A percentile compares a stretch with the other conserved stretches of the same genome.
Conservation (phyloP, 2,113 vertebrate species). For the Dipodomys stephensi region DNA sequence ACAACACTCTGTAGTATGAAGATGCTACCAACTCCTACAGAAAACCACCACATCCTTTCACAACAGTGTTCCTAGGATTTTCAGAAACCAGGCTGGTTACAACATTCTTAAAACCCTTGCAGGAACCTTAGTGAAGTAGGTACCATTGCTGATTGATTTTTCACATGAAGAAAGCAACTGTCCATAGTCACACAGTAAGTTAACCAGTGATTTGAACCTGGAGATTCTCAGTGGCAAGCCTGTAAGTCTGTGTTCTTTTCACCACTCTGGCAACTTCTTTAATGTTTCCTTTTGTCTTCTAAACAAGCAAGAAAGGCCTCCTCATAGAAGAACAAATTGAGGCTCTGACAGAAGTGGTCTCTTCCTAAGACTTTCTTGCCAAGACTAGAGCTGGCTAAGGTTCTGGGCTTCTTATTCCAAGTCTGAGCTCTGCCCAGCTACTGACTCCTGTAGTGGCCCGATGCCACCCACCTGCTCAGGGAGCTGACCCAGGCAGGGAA, state of each 20-base stretch:
- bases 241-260: background rate
- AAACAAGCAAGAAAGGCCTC: background rate
- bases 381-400: background rate
- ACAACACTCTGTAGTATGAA: background rate
- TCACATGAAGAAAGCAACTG: background rate
- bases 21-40: background rate
- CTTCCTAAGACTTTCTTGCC: background rate
- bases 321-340: constrained; percentile 12
- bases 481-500: background rate
- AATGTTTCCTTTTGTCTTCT: background rate
- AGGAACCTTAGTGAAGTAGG: background rate
- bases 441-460: background rate
- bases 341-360: background rate
- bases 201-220: background rate
- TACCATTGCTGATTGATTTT: background rate
- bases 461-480: background rate
- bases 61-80: background rate
- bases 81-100: constrained; percentile 4
- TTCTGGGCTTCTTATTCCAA: background rate
- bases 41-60: background rate
- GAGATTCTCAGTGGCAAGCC: background rate
- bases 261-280: background rate
- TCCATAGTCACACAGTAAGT: background rate
- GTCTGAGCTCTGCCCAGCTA: background rate
- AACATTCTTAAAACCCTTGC: constrained; percentile 10